Conservation (phyloP, 2,797 vertebrate genomes). For the Sebastes miniatus region DNA sequence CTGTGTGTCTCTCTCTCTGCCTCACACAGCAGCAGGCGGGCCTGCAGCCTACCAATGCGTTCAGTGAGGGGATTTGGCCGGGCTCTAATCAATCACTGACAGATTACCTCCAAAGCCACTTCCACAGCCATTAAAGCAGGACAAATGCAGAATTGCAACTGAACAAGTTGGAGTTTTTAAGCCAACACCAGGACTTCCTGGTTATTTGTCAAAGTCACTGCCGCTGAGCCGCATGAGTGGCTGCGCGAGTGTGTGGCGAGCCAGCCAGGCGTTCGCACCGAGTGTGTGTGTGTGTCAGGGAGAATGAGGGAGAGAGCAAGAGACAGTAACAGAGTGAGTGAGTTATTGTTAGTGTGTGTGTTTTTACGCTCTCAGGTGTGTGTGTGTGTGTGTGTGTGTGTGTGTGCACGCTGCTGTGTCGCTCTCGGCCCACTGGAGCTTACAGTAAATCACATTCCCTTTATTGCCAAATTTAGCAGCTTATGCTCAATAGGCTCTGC, state of each 20-base stretch:
- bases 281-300: conserved; percentile 73
- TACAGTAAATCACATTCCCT: conserved; percentile 98
- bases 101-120: conserved; percentile 99
- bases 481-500: conserved; percentile 95
- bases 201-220: conserved; percentile 99
- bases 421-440: conserved; percentile 95
- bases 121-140: conserved; percentile 98
- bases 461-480: conserved; percentile 99
- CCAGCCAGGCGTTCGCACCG: conserved; percentile 53
- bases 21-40: conserved; percentile 78
- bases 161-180: conserved; percentile 99
- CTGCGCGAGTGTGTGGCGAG: conserved; percentile 75
- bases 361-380: conserved; percentile 52
- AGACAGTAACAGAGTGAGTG: conserved; percentile 70
- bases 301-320: conserved; percentile 53
- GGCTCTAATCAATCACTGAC: conserved; percentile 99
- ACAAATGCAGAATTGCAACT: conserved; percentile 99
- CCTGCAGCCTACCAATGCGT: conserved; percentile 81
- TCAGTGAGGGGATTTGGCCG: conserved; percentile 82
- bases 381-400: background rate
- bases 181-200: conserved; percentile 98
- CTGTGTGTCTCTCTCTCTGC: background rate
- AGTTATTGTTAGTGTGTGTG: conserved; percentile 66
- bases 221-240: conserved; percentile 94
- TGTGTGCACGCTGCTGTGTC: conserved; percentile 75